Percentiles rank a stretch among this genome's conserved stretches.
These are phyloP conservation scores for Hoplodrina ambigua DNA, from an alignment of 2,888 invertebrate genomes.

Conservation along the genomic window DNA sequence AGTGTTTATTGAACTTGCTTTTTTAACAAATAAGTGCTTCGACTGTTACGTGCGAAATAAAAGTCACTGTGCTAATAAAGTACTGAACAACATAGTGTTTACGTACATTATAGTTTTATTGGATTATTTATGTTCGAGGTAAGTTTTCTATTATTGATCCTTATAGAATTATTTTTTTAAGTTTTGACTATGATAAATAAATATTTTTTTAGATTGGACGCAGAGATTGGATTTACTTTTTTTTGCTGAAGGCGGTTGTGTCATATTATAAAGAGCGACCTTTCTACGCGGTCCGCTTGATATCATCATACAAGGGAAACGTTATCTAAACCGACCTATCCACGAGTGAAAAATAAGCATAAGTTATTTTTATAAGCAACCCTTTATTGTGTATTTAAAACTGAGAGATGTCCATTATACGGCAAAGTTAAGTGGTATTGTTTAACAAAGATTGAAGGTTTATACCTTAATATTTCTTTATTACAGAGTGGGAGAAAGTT, in stretches of 20 bases:
- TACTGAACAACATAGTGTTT: conserved; percentile 56
- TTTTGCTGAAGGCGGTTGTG: neutral
- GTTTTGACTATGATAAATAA: neutral
- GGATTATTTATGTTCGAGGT: conserved; percentile 58
- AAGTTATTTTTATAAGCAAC: conserved; percentile 38
- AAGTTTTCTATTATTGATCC: conserved; percentile 42
- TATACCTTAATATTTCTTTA: conserved; percentile 49
- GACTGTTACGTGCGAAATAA: conserved; percentile 56
- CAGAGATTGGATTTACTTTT: conserved; percentile 9
- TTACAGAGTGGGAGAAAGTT: conserved; percentile 50
- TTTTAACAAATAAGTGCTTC: conserved; percentile 56
- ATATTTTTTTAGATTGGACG: neutral
- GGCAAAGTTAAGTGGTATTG: conserved; percentile 42
- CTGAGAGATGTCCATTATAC: conserved; percentile 6
- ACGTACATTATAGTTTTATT: conserved; percentile 46
- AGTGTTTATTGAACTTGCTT: conserved; percentile 69
- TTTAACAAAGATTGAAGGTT: conserved; percentile 46
- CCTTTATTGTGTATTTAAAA: conserved; percentile 27
- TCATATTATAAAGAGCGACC: conserved; percentile 32
- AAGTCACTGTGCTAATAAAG: conserved; percentile 55
- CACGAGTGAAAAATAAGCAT: conserved; percentile 41
- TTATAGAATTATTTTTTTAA: neutral
- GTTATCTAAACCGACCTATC: conserved; percentile 26
- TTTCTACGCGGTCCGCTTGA: conserved; percentile 13
- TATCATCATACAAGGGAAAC: conserved; percentile 30